Base-by-base conservation (phyloP, 2,113 vertebrate genomes). In the Cynoglossus semilaevis region DNA sequence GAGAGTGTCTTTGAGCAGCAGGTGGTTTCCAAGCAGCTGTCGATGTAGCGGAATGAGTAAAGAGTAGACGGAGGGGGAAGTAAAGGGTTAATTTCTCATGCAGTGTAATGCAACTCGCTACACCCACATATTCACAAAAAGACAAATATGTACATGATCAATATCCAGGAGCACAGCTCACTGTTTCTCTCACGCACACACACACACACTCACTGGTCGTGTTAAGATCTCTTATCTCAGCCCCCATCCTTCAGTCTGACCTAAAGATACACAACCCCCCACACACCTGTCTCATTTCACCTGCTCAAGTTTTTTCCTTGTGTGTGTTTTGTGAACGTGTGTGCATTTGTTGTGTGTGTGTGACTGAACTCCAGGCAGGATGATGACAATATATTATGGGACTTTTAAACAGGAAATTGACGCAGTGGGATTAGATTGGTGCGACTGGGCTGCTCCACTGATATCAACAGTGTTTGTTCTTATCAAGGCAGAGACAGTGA, bases 1-100 rank as follows among this genome's bases (percentile, higher is more conserved):
- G 41, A 50, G 58, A 43, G 14, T n/a, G n/a, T 38, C 22, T 62
- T 18, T 57, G 49, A 51, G 8, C 63, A 67, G 22, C 69, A 82
- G 83, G 88, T 84, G 83, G 74, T 87, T 86, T 89, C 83, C 86
- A 68, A 36, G 56, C 54, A 72, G 65, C 72, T 9, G 53, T 46
- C 18, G 37, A 48, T 56, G 82, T 81, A 9, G 62, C 75, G 70
- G 70, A 84, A 85, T 86, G 86, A 87, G 62, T 86, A 69, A 70
- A 68, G 59, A 29, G 17, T 22, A 59, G 56, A 47, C 49, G 37
- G 3, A 2, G 37, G 54, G 74, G 81, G 68, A 82, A 79, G 57
- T 38, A 70, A 86, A 80, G 80, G 79, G 79, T 86, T 88, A 76
- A 88, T 83, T 75, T 80, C 46, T 72, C 49, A 77, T 52, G 61